Conservation (phyloP, 2,797 vertebrate genomes). For the Peromyscus eremicus region DNA sequence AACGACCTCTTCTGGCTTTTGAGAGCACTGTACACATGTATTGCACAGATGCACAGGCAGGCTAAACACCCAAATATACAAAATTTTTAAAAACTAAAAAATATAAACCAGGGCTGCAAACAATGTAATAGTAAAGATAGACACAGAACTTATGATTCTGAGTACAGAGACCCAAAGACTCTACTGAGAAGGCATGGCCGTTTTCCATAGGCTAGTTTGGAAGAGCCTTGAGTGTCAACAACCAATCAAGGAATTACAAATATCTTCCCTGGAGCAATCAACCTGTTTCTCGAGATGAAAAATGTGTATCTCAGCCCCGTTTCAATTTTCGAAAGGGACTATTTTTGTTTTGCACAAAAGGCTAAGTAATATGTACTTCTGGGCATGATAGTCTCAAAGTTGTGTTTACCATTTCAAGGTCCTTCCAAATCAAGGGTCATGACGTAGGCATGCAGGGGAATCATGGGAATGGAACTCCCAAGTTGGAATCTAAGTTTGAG, state of each 20-base stretch:
- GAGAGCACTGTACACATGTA: background rate
- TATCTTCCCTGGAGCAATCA: background rate
- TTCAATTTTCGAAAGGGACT: background rate
- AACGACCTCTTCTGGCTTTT: background rate
- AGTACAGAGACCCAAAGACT: background rate
- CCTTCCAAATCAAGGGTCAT: background rate
- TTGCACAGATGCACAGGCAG: background rate
- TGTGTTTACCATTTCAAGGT: background rate
- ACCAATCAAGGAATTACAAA: background rate
- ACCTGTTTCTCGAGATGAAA: background rate
- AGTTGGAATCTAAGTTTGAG: background rate
- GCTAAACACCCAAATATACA: no score
- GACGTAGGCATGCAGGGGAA: background rate
- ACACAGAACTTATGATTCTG: background rate
- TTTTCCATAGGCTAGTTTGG: background rate
- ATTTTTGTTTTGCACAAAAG: background rate
- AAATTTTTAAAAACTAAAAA: background rate
- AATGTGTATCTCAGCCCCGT: background rate
- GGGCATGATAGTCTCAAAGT: background rate
- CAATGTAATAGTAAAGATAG: background rate
- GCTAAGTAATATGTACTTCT: conserved; percentile 11
- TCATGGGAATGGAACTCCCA: background rate
- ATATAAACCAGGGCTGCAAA: background rate
- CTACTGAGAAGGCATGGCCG: background rate
- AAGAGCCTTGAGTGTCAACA: background rate